These are phyloP conservation scores for Drosophila erecta DNA, from an alignment of 1,140 invertebrate species.

Conservation along the genomic window DNA sequence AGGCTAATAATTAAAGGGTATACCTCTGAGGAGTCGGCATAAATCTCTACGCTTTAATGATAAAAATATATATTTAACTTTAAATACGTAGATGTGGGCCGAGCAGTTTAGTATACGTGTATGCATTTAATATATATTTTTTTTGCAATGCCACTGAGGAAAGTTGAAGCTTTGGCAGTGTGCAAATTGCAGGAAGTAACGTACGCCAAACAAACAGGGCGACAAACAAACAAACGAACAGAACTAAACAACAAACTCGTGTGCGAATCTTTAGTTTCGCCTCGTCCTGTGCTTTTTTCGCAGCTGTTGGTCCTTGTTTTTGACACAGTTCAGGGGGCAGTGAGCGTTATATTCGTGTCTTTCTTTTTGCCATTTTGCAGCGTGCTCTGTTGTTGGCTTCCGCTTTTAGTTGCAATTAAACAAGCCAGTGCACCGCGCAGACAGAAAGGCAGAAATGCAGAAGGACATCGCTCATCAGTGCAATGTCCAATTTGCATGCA, in stretches of 20 bases:
- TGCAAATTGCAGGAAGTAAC: conserved; percentile 77
- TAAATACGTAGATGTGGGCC: not conserved
- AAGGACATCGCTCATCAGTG: conserved; percentile 69
- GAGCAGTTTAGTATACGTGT: too few relatives aligned
- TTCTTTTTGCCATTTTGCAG: conserved; percentile 4
- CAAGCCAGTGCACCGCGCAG: conserved; percentile 62
- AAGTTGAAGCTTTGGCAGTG: conserved; percentile 58
- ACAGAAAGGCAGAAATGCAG: conserved; percentile 37
- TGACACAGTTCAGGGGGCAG: conserved; percentile 75
- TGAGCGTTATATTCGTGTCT: conserved; percentile 48
- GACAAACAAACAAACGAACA: conserved; percentile 59
- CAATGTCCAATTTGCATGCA: conserved; percentile 69
- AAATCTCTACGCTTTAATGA: too few relatives aligned
- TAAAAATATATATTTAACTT: too few relatives aligned
- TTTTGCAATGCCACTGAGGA: not conserved
- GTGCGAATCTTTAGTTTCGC: conserved; percentile 34
- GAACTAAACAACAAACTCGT: conserved; percentile 71
- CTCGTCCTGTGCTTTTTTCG: conserved; percentile 15
- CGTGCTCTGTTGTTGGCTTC: conserved; percentile 26
- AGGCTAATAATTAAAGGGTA: too few relatives aligned
- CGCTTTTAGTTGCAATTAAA: conserved; percentile 82
- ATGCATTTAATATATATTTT: too few relatives aligned
- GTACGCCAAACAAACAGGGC: conserved; percentile 32
- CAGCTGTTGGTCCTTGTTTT: conserved; percentile 55
- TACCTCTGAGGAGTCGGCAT: too few relatives aligned